phyloP scores from a whole-genome alignment of 2,797 vertebrate species.

The Gymnoscopelus braueri region DNA sequence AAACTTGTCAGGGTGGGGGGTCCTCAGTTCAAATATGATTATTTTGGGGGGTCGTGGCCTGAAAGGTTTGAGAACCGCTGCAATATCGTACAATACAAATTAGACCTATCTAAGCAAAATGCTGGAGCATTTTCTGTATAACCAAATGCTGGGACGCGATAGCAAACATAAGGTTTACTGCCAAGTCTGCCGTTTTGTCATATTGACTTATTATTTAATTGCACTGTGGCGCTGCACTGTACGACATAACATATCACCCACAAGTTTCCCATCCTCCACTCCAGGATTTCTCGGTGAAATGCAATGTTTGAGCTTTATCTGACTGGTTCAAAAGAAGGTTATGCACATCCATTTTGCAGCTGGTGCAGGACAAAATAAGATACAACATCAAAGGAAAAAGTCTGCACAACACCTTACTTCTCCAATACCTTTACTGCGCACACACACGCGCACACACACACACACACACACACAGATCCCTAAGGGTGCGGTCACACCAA shows the following conservation, averaged over 20 bases:
- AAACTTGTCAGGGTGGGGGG: too few relatives aligned
- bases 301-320: constrained; percentile 11
- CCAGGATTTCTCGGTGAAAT: constrained; percentile 19
- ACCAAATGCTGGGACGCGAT: constrained; percentile 7
- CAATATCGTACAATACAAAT: constrained; percentile 5
- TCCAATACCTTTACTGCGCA: too few relatives aligned
- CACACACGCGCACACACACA: too few relatives aligned
- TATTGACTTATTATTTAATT: constrained; percentile 51
- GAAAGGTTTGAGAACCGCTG: too few relatives aligned
- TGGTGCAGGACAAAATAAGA: background rate
- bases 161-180: constrained; percentile 28
- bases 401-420: too few relatives aligned
- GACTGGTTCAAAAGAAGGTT: background rate
- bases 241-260: constrained; percentile 6
- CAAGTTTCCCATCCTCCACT: constrained; percentile 22
- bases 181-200: constrained; percentile 44
- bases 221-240: constrained; percentile 22
- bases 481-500: too few relatives aligned
- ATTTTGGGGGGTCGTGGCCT: too few relatives aligned
- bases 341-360: too few relatives aligned
- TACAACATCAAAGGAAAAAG: too few relatives aligned
- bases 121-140: constrained; percentile 26
- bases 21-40: too few relatives aligned
- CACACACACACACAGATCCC: too few relatives aligned
- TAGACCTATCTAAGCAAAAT: constrained; percentile 28